Evolutionary conservation across 2,113 vertebrate genomes (phyloP), one percentile per base, ranked within the genome.

Genomic region (Protobothrops mucrosquamatus): DNA sequence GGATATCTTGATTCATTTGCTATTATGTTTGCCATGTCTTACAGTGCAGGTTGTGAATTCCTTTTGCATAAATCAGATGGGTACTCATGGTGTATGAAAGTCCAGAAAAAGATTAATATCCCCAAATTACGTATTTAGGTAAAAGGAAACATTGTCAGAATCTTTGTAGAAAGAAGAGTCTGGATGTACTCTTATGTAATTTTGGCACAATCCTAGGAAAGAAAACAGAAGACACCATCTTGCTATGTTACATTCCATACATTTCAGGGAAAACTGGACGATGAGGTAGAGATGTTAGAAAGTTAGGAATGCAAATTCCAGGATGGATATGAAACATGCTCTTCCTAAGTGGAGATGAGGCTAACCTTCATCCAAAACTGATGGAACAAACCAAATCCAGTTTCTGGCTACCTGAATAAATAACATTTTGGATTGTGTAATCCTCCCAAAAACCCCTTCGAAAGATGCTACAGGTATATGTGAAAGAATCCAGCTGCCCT

Each of bases 201-300:
- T n/a, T 56, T 26, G 43, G 6, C 29, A 1, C 0, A 59, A 48
- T 95, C 87, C 85, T 90, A 85, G 43, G 39, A 59, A 2, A 0
- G 0, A 0, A 0, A 59, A 2, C 4, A 89, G 51, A 48, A 2
- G 0, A 46, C 9, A 9, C 26, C 48, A 20, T 56, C 34, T 87
- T 55, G 0, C 0, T 7, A 23, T 51, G 59, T 93, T 87, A 39
- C 22, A 4, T 55, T 91, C 52, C 1, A 3, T 0, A 0, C 3
- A 85, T 54, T 93, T 86, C 9, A 29, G 57, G 34, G 92, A 81
- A n/a, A 94, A 64, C 54, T 52, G 24, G 26, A 46, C 69, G 12
- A 0, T 10, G 0, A 2, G 51, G 12, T 88, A 15, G 56, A 59
- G n/a, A 5, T 89, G 34, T n/a, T 51, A 87, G 90, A 14, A 10